phyloP scores from a whole-genome alignment of 2,113 vertebrate genomes.

The Xiphophorus couchianus region DNA sequence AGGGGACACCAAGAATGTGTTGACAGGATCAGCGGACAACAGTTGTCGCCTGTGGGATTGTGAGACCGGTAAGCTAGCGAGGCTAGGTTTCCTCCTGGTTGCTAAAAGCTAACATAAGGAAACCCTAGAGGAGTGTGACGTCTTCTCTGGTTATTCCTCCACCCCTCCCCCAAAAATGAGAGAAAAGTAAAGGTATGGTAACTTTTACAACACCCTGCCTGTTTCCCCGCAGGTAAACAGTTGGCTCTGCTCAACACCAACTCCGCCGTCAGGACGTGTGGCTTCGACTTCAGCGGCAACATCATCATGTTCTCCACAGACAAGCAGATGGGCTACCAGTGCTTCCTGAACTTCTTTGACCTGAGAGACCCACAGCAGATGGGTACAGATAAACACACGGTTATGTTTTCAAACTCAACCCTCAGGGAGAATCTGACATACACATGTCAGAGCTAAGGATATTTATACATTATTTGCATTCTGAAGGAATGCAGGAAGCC shows the following conservation, averaged over 20 bases:
- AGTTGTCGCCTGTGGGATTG: slow-evolving; percentile 97
- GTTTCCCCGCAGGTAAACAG: slow-evolving; percentile 87
- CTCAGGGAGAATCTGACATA: too few relatives aligned
- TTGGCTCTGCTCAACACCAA: slow-evolving; percentile 92
- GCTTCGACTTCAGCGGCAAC: slow-evolving; percentile 97
- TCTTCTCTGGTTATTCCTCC: too few relatives aligned
- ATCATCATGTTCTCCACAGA: slow-evolving; percentile 99
- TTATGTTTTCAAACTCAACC: neutral
- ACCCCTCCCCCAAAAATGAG: neutral
- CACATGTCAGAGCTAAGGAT: too few relatives aligned
- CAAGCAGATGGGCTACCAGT: slow-evolving; percentile 99
- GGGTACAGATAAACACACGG: slow-evolving; percentile 67
- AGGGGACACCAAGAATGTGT: slow-evolving; percentile 97
- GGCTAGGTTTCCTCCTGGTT: neutral
- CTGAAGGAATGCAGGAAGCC: too few relatives aligned
- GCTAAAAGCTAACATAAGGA: neutral
- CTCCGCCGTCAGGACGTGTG: slow-evolving; percentile 94
- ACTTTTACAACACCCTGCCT: neutral
- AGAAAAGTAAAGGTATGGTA: neutral
- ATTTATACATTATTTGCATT: too few relatives aligned
- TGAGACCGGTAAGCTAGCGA: slow-evolving; percentile 85
- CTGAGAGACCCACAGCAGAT: slow-evolving; percentile 92
- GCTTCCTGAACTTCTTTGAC: slow-evolving; percentile 93
- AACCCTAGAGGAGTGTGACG: too few relatives aligned
- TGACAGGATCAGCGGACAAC: slow-evolving; percentile 97